These are phyloP conservation scores for Drosophila ezoana DNA, from an alignment of 2,888 invertebrate genomes.

Conservation along the genomic window DNA sequence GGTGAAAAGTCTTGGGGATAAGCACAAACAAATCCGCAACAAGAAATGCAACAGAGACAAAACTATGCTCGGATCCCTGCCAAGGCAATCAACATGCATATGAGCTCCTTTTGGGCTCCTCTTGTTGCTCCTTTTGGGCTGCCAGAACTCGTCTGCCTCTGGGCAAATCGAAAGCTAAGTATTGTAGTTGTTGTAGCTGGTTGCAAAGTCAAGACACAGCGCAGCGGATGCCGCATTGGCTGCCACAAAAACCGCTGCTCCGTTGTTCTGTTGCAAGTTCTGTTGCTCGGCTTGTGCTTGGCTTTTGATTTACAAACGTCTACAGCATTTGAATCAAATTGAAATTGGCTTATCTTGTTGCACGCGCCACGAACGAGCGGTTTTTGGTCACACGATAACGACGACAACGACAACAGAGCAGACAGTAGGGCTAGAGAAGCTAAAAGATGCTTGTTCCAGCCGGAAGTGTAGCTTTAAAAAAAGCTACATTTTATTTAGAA, in stretches of 20 bases:
- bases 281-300: constrained; percentile 40
- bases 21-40: constrained; percentile 30
- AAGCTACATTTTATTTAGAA: neutral
- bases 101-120: constrained; percentile 34
- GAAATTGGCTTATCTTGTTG: constrained; percentile 80
- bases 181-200: constrained; percentile 25
- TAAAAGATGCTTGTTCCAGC: neutral
- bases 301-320: constrained; percentile 70
- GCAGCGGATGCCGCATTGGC: constrained; percentile 12
- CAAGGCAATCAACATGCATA: constrained; percentile 72
- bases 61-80: constrained; percentile 22
- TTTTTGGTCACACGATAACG: constrained; percentile 37
- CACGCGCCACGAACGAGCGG: constrained; percentile 64
- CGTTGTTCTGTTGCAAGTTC: constrained; percentile 1
- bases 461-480: neutral
- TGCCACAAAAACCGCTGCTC: constrained; percentile 37
- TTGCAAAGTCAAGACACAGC: constrained; percentile 57
- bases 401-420: neutral
- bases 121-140: constrained; percentile 22
- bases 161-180: constrained; percentile 5
- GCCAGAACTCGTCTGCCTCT: constrained; percentile 1
- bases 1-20: constrained; percentile 29
- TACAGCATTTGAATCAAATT: constrained; percentile 75
- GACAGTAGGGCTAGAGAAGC: neutral
- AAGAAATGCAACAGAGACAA: constrained; percentile 18